Percentiles rank a stretch among this genome's conserved stretches.
These are phyloP conservation scores for Hirtodrosophila duncani DNA, from an alignment of 2,888 invertebrate species.

Conservation along the genomic window DNA sequence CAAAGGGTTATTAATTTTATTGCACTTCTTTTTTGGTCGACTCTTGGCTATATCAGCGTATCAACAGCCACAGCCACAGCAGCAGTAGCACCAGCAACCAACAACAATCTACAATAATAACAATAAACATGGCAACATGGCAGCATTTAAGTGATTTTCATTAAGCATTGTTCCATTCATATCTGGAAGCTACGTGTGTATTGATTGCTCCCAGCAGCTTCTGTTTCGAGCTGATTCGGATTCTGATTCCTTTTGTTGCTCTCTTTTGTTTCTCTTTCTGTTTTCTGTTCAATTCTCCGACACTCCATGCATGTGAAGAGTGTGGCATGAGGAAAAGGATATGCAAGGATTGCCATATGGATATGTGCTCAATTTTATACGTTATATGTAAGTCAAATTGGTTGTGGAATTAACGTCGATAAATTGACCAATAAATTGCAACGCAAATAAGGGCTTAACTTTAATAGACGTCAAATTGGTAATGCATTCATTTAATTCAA, in stretches of 20 bases:
- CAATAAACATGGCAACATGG: slow-evolving; percentile 12
- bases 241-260: too few species aligned
- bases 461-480: slow-evolving; percentile 10
- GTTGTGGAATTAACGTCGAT: slow-evolving; percentile 34
- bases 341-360: background rate
- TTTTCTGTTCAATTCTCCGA: too few species aligned
- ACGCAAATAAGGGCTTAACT: slow-evolving; percentile 3
- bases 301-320: too few species aligned
- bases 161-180: slow-evolving; percentile 22
- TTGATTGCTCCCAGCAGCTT: slow-evolving; percentile 7
- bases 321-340: background rate
- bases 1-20: too few species aligned
- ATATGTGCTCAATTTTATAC: too few species aligned
- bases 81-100: background rate
- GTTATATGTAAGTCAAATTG: too few species aligned
- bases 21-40: slow-evolving; percentile 34
- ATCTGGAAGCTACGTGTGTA: slow-evolving; percentile 6
- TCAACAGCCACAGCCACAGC: slow-evolving; percentile 32
- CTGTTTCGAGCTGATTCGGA: too few species aligned
- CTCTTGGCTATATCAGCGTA: slow-evolving; percentile 30
- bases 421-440: slow-evolving; percentile 34
- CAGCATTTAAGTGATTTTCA: slow-evolving; percentile 61
- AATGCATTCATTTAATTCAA: too few species aligned
- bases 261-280: too few species aligned
- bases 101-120: slow-evolving; percentile 9